Conservation (phyloP, 2,888 invertebrate genomes). For the Calliopum simillimum region DNA sequence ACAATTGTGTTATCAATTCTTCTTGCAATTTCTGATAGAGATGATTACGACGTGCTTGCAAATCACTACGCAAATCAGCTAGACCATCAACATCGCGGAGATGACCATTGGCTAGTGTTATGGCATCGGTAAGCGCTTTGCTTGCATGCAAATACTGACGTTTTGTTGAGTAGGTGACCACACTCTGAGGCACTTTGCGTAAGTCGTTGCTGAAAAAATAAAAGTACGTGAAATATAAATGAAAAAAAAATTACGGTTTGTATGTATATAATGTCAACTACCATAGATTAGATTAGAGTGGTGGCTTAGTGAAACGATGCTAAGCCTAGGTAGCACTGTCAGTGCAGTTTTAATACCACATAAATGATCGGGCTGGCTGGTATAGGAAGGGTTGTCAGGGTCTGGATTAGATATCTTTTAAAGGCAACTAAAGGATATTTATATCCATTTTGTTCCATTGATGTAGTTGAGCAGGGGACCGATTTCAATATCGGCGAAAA, state of each 20-base stretch:
- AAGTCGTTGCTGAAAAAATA: constrained; percentile 74
- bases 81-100: constrained; percentile 87
- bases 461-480: too few relatives aligned
- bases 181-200: constrained; percentile 78
- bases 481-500: too few relatives aligned
- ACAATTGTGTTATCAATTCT: constrained; percentile 80
- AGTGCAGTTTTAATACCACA: too few relatives aligned
- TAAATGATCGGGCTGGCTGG: too few relatives aligned
- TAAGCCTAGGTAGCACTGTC: too few relatives aligned
- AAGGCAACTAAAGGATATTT: too few relatives aligned
- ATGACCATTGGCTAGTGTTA: constrained; percentile 76
- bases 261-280: neutral
- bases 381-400: too few relatives aligned
- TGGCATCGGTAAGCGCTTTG: constrained; percentile 80
- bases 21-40: constrained; percentile 76
- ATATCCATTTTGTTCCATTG: too few relatives aligned
- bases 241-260: constrained; percentile 22
- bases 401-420: too few relatives aligned
- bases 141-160: constrained; percentile 90
- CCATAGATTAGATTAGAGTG: neutral
- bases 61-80: constrained; percentile 80
- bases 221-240: constrained; percentile 12
- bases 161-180: constrained; percentile 74
- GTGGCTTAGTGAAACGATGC: too few relatives aligned
- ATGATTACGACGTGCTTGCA: constrained; percentile 73